These are phyloP conservation scores for Idaea dimidiata DNA, from an alignment of 2,888 invertebrate species.

Conservation along the genomic window DNA sequence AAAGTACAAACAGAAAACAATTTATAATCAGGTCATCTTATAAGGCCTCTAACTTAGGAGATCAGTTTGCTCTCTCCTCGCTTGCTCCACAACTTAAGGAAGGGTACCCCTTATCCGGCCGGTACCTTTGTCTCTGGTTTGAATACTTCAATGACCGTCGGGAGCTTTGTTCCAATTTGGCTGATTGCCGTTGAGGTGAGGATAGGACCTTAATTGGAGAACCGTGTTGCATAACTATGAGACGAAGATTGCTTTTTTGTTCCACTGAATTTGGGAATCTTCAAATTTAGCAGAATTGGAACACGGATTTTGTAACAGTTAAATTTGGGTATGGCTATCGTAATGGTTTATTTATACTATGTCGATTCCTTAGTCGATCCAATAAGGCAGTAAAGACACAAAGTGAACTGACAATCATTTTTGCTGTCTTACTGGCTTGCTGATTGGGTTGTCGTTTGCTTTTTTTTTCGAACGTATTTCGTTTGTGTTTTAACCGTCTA, in stretches of 20 bases:
- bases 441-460: no score
- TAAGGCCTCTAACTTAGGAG: no score
- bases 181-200: constrained; percentile 1
- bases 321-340: background rate
- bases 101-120: background rate
- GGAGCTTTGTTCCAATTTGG: constrained; percentile 4
- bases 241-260: background rate
- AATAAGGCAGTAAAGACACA: no score
- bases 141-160: constrained; percentile 8
- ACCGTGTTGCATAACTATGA: background rate
- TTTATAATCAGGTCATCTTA: no score
- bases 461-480: no score
- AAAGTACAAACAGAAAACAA: no score
- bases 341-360: background rate
- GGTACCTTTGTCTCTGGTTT: constrained; percentile 3
- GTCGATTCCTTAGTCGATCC: no score
- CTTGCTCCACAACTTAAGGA: background rate
- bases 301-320: background rate
- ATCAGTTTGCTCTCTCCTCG: background rate
- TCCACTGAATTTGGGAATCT: background rate
- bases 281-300: background rate
- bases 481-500: no score
- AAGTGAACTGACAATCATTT: no score
- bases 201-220: background rate
- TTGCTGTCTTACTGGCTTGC: no score